Percentiles rank a stretch among this genome's conserved stretches.
Evolutionary conservation across 2,888 invertebrate species (phyloP).

Genomic region (Mantis religiosa): DNA sequence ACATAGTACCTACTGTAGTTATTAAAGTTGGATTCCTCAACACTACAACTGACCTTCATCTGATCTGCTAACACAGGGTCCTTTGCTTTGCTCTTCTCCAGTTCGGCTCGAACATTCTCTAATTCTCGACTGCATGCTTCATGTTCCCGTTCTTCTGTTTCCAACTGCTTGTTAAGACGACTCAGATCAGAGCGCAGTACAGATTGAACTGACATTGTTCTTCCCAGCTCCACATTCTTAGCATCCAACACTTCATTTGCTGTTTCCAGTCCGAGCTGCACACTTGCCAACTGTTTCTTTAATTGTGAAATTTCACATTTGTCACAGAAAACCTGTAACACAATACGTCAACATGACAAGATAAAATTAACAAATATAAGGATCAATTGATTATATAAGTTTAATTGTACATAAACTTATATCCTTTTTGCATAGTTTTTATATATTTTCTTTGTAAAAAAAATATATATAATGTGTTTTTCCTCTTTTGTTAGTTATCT

Average conservation of each 20-base stretch:
- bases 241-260: conserved; percentile 31
- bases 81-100: conserved; percentile 31
- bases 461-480: too few relatives aligned
- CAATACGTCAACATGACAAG: not conserved
- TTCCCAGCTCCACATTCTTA: conserved; percentile 30
- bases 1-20: too few relatives aligned
- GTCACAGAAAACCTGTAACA: conserved; percentile 30
- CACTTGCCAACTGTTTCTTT: conserved; percentile 31
- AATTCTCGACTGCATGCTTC: conserved; percentile 27
- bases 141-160: conserved; percentile 29
- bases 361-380: too few relatives aligned
- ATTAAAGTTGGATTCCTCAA: too few relatives aligned
- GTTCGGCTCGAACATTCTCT: conserved; percentile 15
- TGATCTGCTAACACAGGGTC: conserved; percentile 29
- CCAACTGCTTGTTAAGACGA: conserved; percentile 29
- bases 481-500: too few relatives aligned
- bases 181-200: conserved; percentile 23
- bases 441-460: too few relatives aligned
- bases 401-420: too few relatives aligned
- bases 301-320: conserved; percentile 31
- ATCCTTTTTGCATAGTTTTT: too few relatives aligned
- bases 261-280: conserved; percentile 32
- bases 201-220: conserved; percentile 28
- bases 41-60: conserved; percentile 26
- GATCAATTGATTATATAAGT: too few relatives aligned